Conservation (phyloP, 2,113 vertebrate species). For the Leuciscus idus region DNA sequence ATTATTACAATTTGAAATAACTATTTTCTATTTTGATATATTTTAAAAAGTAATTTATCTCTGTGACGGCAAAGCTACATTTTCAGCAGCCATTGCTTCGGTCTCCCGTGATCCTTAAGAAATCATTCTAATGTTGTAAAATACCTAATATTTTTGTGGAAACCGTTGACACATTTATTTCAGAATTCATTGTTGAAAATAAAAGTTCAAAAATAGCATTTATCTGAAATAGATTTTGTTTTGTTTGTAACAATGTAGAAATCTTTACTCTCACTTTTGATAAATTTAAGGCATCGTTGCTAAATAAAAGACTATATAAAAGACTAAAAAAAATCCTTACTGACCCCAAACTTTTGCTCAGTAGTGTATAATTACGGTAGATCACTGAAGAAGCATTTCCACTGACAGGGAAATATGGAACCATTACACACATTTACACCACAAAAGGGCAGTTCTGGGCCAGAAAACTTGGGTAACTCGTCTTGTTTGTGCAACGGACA, state of each 20-base stretch:
- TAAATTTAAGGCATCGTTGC: no score
- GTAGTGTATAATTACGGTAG: no score
- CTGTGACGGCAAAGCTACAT: not conserved
- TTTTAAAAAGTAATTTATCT: not conserved
- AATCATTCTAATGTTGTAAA: not conserved
- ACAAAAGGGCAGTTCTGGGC: not conserved
- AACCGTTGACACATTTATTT: not conserved
- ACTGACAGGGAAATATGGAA: no score
- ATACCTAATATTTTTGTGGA: not conserved
- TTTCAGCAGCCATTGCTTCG: not conserved
- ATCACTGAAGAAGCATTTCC: no score
- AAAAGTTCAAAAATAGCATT: no score
- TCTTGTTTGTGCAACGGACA: not conserved
- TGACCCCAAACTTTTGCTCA: no score
- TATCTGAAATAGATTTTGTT: no score
- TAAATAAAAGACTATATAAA: no score
- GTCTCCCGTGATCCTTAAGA: not conserved
- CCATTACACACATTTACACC: not conserved
- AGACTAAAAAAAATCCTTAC: no score
- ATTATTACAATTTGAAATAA: not conserved
- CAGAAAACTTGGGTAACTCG: not conserved
- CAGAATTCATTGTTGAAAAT: no score
- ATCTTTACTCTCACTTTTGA: no score
- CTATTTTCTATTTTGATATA: not conserved
- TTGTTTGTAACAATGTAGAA: no score